phyloP scores from a whole-genome alignment of 2,113 vertebrate species.

The Bagarius yarrelli region DNA sequence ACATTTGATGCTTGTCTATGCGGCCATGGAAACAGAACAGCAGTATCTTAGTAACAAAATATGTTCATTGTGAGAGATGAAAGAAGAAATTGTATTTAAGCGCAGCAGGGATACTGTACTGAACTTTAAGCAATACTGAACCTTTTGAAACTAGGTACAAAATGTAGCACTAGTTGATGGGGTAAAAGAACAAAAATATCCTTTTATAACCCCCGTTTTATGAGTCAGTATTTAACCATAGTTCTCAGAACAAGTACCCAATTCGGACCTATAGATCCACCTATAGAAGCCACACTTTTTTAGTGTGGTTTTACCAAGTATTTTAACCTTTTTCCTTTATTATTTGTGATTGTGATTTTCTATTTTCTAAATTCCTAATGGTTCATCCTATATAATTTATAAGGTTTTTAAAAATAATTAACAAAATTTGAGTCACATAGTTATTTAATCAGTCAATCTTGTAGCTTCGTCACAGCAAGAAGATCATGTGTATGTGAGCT shows the following conservation, averaged over 20 bases:
- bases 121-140: slow-evolving; percentile 26
- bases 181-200: not conserved
- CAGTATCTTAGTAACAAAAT: slow-evolving; percentile 57
- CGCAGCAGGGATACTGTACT: slow-evolving; percentile 23
- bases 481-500: too few relatives aligned
- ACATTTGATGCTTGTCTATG: slow-evolving; percentile 36
- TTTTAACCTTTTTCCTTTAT: not conserved
- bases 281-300: not conserved
- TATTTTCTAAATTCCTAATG: not conserved
- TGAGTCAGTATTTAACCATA: too few relatives aligned
- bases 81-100: slow-evolving; percentile 33
- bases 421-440: too few relatives aligned
- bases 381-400: not conserved
- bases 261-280: not conserved
- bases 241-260: not conserved
- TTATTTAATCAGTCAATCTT: too few relatives aligned
- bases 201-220: not conserved
- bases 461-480: too few relatives aligned
- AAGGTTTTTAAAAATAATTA: not conserved
- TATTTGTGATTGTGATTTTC: not conserved
- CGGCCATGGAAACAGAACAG: slow-evolving; percentile 53
- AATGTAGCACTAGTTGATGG: not conserved
- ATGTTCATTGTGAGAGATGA: slow-evolving; percentile 41
- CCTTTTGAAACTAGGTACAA: slow-evolving; percentile 51
- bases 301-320: not conserved